phyloP scores from a whole-genome alignment of 1,140 invertebrate genomes.

The Zaprionus taronus region DNA sequence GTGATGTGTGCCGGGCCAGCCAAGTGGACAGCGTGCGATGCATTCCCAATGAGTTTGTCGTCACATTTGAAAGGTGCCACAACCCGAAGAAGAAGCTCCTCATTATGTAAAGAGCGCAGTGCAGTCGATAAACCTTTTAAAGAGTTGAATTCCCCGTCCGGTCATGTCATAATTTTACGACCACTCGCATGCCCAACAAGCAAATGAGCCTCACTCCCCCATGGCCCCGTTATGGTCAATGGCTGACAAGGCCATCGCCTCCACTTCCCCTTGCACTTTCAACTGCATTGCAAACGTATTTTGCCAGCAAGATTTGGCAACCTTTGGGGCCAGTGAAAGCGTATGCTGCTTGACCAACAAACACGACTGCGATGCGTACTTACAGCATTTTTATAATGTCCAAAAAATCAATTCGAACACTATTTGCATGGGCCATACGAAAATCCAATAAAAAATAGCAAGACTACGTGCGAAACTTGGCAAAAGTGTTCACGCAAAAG shows the following conservation, averaged over 20 bases:
- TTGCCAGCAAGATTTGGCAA: slow-evolving; percentile 51
- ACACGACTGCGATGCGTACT: not conserved
- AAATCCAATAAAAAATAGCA: slow-evolving; percentile 33
- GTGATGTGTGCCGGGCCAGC: slow-evolving; percentile 44
- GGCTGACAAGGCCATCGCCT: slow-evolving; percentile 36
- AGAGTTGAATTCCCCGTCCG: slow-evolving; percentile 32
- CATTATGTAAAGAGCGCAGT: slow-evolving; percentile 67
- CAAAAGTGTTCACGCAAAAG: slow-evolving; percentile 42
- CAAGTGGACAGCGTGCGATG: slow-evolving; percentile 39
- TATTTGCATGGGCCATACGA: slow-evolving; percentile 52
- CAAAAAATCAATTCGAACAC: slow-evolving; percentile 47
- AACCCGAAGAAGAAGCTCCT: slow-evolving; percentile 34
- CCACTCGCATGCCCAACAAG: slow-evolving; percentile 41
- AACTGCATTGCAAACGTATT: slow-evolving; percentile 29
- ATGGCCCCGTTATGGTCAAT: slow-evolving; percentile 18
- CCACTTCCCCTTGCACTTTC: slow-evolving; percentile 11
- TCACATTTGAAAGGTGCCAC: slow-evolving; percentile 49
- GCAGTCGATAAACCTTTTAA: slow-evolving; percentile 71
- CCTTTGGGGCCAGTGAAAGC: slow-evolving; percentile 49
- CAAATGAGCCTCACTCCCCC: slow-evolving; percentile 31
- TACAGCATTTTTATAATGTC: slow-evolving; percentile 35
- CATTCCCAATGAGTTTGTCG: slow-evolving; percentile 53
- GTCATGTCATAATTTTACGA: slow-evolving; percentile 76
- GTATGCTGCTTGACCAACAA: slow-evolving; percentile 40
- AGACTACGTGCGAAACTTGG: slow-evolving; percentile 51